phyloP scores from a whole-genome alignment of 2,888 invertebrate species.

The Cerastis leucographa region DNA sequence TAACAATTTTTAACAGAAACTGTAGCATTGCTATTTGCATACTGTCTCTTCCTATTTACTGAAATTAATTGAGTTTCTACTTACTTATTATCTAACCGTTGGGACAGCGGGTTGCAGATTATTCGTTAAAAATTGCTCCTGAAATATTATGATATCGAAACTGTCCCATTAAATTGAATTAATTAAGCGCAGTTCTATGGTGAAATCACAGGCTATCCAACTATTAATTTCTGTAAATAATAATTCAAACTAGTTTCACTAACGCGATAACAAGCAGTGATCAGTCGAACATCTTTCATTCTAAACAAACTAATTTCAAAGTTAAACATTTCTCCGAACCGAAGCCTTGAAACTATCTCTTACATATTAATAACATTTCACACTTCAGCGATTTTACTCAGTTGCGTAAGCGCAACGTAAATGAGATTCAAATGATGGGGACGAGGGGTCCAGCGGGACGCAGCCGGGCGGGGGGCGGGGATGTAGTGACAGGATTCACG shows the following conservation, averaged over 20 bases:
- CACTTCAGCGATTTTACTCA: constrained; percentile 84
- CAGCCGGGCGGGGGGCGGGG: constrained; percentile 67
- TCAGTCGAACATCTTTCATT: background rate
- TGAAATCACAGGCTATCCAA: background rate
- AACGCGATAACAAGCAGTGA: background rate
- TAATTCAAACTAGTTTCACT: constrained; percentile 9
- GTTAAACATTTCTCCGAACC: constrained; percentile 6
- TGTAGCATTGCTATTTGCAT: background rate
- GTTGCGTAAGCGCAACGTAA: constrained; percentile 89
- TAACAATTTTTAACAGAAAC: too few species aligned
- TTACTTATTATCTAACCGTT: background rate
- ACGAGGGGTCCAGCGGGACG: constrained; percentile 70
- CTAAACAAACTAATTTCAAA: constrained; percentile 23
- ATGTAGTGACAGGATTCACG: constrained; percentile 89
- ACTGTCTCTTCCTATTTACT: background rate
- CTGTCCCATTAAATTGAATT: background rate
- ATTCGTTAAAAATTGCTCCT: constrained; percentile 10
- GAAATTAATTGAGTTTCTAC: background rate
- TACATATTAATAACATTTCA: constrained; percentile 82
- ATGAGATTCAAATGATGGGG: constrained; percentile 86
- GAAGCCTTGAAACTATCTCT: constrained; percentile 63
- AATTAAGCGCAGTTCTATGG: background rate
- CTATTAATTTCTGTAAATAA: background rate
- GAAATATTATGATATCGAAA: constrained; percentile 12
- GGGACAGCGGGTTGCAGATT: background rate